Evolutionary conservation across 1,140 invertebrate genomes (phyloP), one percentile per base, ranked within the genome.

Genomic region (Oscheius sp.): DNA sequence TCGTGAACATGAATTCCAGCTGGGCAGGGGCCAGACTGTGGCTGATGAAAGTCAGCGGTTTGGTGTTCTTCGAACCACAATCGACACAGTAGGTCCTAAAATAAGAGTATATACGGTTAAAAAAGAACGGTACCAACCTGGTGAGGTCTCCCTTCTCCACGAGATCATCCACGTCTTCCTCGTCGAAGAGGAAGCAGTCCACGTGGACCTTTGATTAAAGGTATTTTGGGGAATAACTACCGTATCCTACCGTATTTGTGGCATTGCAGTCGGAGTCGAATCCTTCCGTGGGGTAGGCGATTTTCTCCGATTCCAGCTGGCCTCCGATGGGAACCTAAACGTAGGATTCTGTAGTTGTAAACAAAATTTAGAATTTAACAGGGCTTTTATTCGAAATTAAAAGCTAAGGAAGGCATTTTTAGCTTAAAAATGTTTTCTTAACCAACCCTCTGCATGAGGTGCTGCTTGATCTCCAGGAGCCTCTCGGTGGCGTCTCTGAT

Each of bases 181-280:
- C 89, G 80, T 89, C 88, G 86, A 90, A 91, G 1, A 91, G 84
- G 83, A 91, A 91, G 29, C 88, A 89, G 86, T 91, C 90, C 2
- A 91, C 85, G 83, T 91, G 89, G 1, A 88, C 84, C 66, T 68
- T 13, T 32, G 29, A 63, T 20, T 13, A 55, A 66, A 46, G 13
- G 13, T n/a, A n/a, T n/a, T n/a, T n/a, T n/a, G n/a, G n/a, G n/a
- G n/a, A n/a, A n/a, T n/a, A n/a, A n/a, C 7, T 29, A 29, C 28
- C 4, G 15, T 20, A 31, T 13, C 36, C 15, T 59, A 66, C 64
- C 45, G 64, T 66, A 66, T 66, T 66, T 15, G 35, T 42, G 4
- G 45, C 4, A 29, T 66, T 66, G 31, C 45, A 52, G 20, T 66
- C 64, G 4, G 64, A 46, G 29, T 66, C 64, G 34, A 55, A 66